Evolutionary conservation across 1,140 invertebrate genomes (phyloP).

Genomic region (Cataglyphis hispanica): DNA sequence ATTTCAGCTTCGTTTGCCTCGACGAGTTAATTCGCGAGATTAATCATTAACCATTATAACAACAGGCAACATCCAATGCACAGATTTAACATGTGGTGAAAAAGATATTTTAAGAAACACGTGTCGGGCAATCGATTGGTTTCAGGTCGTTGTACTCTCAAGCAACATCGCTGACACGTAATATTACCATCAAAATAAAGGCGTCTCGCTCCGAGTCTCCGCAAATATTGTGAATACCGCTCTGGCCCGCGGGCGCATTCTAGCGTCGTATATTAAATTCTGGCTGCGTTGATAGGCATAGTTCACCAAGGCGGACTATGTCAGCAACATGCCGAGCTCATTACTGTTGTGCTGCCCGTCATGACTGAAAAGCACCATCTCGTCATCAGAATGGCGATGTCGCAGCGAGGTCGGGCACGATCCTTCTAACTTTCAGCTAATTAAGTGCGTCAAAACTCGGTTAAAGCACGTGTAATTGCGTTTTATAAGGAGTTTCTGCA

Average conservation of each 20-base stretch:
- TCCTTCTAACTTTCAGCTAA: slow-evolving; percentile 74
- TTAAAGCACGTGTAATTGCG: slow-evolving; percentile 77
- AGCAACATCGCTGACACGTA: slow-evolving; percentile 18
- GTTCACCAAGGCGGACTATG: slow-evolving; percentile 31
- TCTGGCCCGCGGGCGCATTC: neutral
- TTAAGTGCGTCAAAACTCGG: slow-evolving; percentile 79
- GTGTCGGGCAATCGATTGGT: neutral
- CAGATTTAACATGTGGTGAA: neutral
- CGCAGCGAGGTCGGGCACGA: slow-evolving; percentile 20
- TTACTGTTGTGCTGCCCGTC: slow-evolving; percentile 47
- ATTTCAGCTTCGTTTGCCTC: neutral
- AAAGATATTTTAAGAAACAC: neutral
- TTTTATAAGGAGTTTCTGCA: slow-evolving; percentile 72
- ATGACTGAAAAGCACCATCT: slow-evolving; percentile 50
- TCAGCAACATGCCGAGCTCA: slow-evolving; percentile 44
- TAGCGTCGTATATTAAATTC: slow-evolving; percentile 34
- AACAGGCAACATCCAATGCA: neutral
- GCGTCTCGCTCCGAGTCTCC: neutral
- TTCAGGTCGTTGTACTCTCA: slow-evolving; percentile 7
- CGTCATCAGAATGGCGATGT: slow-evolving; percentile 45
- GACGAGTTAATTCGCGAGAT: too few species aligned
- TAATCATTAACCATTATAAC: slow-evolving; percentile 2
- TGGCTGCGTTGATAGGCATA: slow-evolving; percentile 52
- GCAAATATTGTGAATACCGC: slow-evolving; percentile 55
- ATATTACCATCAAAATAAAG: slow-evolving; percentile 32